Base-by-base conservation (phyloP, 2,888 invertebrate genomes). In the Caenorhabditis sp. region DNA sequence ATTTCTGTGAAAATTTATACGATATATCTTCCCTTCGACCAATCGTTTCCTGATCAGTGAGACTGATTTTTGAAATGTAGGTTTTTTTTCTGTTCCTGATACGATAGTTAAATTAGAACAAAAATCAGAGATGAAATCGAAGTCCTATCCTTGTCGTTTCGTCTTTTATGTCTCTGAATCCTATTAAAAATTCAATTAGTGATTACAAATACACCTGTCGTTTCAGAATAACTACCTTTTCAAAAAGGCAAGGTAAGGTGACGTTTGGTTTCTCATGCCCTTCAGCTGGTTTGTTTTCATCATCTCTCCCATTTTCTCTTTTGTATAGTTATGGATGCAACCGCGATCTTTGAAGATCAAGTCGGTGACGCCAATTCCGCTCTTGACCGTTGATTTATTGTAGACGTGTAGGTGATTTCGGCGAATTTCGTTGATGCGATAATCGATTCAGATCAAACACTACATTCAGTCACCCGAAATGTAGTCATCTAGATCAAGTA, bases 381-480 rank as follows among this genome's bases (percentile, higher is more conserved):
- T 64, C 56, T 44, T 79, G 70, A 70, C 79, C 64, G 38, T 44
- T 63, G 63, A 77, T 77, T 77, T 70, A 77, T 77, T 61, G 54
- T 24, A 41, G n/a, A 28, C 54, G n/a, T 44, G 58, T 31, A 8
- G 19, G 41, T 70, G 79, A 79, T 79, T 79, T 77, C 70, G 79
- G 70, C 79, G 79, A 79, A 79, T 70, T 64, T 24, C 68, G 51
- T 26, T 70, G 77, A 63, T 70, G 69, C 70, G 64, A 31, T 79
- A 70, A 79, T 79, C 70, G 79, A 79, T 70, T 79, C 79, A 79
- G 70, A 79, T 79, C 79, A 79, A 79, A 79, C 70, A 77, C 70
- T 77, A 77, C 68, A 77, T 26, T 68, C 59, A 68, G 49, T 58
- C 75, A 75, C 66, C 63, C 66, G 38, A 68, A 68, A 31, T 28